phyloP scores from a whole-genome alignment of 2,888 invertebrate species.

The Amiota mariae region DNA sequence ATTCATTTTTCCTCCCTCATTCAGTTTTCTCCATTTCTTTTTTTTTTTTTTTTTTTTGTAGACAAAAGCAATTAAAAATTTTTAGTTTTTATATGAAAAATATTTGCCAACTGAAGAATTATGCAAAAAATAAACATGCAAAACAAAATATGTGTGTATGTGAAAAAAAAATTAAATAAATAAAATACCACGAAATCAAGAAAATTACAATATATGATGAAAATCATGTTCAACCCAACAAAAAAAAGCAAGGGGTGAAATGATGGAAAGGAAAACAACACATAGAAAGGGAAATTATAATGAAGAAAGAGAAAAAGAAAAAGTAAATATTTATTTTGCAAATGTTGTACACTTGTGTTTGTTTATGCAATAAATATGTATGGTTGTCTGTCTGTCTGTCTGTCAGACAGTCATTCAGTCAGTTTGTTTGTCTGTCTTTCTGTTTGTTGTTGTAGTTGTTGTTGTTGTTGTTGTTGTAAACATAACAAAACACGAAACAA shows the following conservation, averaged over 20 bases:
- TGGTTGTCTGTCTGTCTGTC: not conserved
- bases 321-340: constrained; percentile 7
- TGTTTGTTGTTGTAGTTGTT: not conserved
- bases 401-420: too few relatives aligned
- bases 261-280: not conserved
- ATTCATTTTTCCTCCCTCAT: too few relatives aligned
- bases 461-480: not conserved
- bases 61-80: constrained; percentile 20
- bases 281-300: not conserved
- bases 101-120: constrained; percentile 5
- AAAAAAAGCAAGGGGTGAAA: not conserved
- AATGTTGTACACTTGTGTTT: constrained; percentile 8
- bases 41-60: not conserved
- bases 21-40: too few relatives aligned
- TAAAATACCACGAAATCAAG: not conserved
- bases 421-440: not conserved
- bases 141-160: constrained; percentile 10
- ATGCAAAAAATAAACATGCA: not conserved
- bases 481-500: constrained; percentile 4
- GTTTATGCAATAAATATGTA: not conserved
- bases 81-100: constrained; percentile 15
- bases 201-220: not conserved
- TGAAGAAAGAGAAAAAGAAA: not conserved
- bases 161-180: too few relatives aligned
- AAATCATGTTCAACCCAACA: not conserved